Base-by-base conservation (phyloP, 2,888 invertebrate species). In the Mesorhabditis belari region DNA sequence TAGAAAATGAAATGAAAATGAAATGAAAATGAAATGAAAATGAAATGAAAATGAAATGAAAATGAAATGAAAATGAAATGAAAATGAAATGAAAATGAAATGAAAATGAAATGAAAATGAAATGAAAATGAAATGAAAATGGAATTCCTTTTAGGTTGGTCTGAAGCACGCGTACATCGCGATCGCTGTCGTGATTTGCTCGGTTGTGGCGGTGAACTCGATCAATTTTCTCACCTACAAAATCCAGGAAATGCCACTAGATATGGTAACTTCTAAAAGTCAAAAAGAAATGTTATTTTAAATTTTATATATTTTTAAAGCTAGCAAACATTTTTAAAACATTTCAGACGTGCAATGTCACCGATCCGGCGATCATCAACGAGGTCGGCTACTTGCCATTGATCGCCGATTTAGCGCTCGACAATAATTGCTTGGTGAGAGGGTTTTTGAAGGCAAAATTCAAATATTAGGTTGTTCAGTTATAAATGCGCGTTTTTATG, bases 191-290 rank as follows among this genome's bases (percentile, higher is more conserved):
- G 77, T 77, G 4, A 63, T 77, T 9, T 57, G 71, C 25, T 64
- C 67, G n/a, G 73, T 76, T 5, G 64, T 65, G 0, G 58, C 76
- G 21, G 65, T 77, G 53, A 80, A 79, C 57, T 68, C 72, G 3
- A 79, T 78, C 6, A 79, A 79, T 63, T 80, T 79, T 55, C 55
- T 77, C 12, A 79, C 77, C 27, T 80, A 79, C 63, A 73, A 76
- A 63, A 79, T 79, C 55, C 68, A 70, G 44, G 78, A 80, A 62
- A n/a, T 25, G 23, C 27, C 55, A 25, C 19, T 19, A 9, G 17
- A 51, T 51, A 19, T 9, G 9, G 23, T 19, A 51, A 51, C 9
- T 17, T 19, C 9, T n/a, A n/a, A n/a, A 21, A 51, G 23, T 19
- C 9, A 23, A 51, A n/a, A 23, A 19, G 56, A 12, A 58, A 17